Conservation (phyloP, 2,888 invertebrate species). For the Xylophagus ater region DNA sequence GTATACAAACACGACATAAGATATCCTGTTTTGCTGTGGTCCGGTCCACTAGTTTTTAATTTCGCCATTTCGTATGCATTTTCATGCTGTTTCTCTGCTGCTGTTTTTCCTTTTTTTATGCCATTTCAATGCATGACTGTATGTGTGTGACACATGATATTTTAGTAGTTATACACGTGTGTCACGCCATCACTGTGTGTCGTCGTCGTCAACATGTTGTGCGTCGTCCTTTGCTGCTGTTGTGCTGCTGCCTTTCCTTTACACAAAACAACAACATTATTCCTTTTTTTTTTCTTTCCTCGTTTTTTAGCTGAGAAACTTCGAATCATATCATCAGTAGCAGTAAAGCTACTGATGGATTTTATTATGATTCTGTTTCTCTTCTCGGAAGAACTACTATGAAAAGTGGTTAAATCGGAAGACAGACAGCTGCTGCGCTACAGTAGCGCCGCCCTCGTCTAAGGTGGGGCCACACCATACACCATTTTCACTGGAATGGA, state of each 20-base stretch:
- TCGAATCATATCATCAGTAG: no score
- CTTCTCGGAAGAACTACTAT: no score
- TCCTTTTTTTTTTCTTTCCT: no score
- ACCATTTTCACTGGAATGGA: slow-evolving; percentile 10
- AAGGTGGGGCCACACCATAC: slow-evolving; percentile 14
- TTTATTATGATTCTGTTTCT: no score
- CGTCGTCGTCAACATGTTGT: not conserved
- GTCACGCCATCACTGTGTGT: not conserved
- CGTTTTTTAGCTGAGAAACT: no score
- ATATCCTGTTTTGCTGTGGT: no score
- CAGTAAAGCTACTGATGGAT: no score
- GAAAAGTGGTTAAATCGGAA: slow-evolving; percentile 1
- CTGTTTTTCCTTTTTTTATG: not conserved
- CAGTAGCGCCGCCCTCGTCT: slow-evolving; percentile 16
- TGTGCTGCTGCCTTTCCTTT: not conserved
- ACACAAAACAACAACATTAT: no score
- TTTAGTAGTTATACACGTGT: not conserved
- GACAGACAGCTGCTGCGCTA: slow-evolving; percentile 16
- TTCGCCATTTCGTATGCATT: not conserved
- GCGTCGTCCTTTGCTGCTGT: not conserved
- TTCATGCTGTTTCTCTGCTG: not conserved
- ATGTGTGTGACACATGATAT: not conserved
- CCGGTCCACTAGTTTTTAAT: no score
- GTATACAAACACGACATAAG: no score
- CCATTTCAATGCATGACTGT: not conserved